phyloP scores from a whole-genome alignment of 1,140 invertebrate genomes.

The Heliconius himera region DNA sequence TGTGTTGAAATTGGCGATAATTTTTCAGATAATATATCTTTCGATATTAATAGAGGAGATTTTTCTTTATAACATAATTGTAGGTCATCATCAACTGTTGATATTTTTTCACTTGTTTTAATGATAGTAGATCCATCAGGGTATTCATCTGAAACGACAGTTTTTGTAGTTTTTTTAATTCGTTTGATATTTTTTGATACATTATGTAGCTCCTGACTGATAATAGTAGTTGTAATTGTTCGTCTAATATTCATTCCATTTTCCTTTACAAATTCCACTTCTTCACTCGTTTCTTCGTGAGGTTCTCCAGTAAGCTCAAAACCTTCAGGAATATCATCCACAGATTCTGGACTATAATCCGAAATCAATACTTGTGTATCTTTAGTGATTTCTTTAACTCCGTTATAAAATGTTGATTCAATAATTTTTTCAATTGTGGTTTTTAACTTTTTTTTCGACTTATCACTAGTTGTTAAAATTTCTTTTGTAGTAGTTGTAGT shows the following conservation, averaged over 20 bases:
- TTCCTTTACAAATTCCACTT: constrained; percentile 56
- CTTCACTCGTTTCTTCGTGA: constrained; percentile 54
- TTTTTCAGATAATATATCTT: constrained; percentile 2
- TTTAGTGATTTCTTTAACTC: constrained; percentile 74
- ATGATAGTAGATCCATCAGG: constrained; percentile 73
- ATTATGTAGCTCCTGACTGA: constrained; percentile 61
- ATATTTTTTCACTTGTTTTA: constrained; percentile 69
- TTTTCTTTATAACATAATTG: constrained; percentile 9
- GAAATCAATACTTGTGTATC: constrained; percentile 72
- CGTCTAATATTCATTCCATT: constrained; percentile 60
- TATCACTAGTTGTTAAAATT: constrained; percentile 60
- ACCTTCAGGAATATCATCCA: constrained; percentile 58
- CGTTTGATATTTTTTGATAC: constrained; percentile 49
- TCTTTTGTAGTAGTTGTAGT: constrained; percentile 73
- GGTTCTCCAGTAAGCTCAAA: constrained; percentile 58
- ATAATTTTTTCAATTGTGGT: constrained; percentile 74
- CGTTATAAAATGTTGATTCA: constrained; percentile 66
- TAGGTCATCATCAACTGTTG: constrained; percentile 49
- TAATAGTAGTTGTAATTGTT: constrained; percentile 64
- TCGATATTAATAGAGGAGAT: background rate
- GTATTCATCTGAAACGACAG: constrained; percentile 69
- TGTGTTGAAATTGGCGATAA: background rate
- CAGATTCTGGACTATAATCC: constrained; percentile 52
- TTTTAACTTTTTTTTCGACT: constrained; percentile 70
- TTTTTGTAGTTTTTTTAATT: constrained; percentile 68